phyloP scores from a whole-genome alignment of 2,888 invertebrate species.

The Mesorhabditis belari region DNA sequence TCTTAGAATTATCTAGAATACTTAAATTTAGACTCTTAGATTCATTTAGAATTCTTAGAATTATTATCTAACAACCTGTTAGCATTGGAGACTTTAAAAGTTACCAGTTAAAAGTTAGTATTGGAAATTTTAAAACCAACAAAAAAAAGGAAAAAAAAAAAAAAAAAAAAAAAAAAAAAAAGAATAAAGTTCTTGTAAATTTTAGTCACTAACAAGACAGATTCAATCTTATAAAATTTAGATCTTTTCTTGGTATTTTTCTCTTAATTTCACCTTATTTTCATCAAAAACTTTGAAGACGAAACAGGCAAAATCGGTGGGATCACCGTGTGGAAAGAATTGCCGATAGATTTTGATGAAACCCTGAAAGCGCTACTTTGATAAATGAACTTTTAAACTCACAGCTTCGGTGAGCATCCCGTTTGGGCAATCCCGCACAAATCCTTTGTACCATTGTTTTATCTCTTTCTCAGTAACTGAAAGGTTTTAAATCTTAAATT shows the following conservation, averaged over 20 bases:
- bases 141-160: not conserved
- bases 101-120: not conserved
- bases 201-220: too few species aligned
- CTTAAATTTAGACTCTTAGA: too few species aligned
- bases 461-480: constrained; percentile 57
- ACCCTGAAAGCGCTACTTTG: constrained; percentile 65
- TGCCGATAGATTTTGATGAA: constrained; percentile 99
- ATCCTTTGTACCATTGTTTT: constrained; percentile 68
- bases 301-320: constrained; percentile 92
- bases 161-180: not conserved
- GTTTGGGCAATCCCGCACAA: constrained; percentile 90
- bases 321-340: constrained; percentile 98
- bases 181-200: not conserved
- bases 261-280: constrained; percentile 77
- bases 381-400: constrained; percentile 45
- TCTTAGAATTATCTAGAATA: too few species aligned
- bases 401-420: constrained; percentile 90
- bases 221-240: too few species aligned
- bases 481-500: constrained; percentile 9
- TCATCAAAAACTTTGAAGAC: constrained; percentile 98
- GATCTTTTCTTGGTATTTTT: too few species aligned
- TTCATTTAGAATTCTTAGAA: too few species aligned
- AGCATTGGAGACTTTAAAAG: too few species aligned
- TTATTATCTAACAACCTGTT: too few species aligned
- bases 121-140: not conserved